Evolutionary conservation across 2,888 invertebrate genomes (phyloP).

Genomic region (Balanococcus diminutus): DNA sequence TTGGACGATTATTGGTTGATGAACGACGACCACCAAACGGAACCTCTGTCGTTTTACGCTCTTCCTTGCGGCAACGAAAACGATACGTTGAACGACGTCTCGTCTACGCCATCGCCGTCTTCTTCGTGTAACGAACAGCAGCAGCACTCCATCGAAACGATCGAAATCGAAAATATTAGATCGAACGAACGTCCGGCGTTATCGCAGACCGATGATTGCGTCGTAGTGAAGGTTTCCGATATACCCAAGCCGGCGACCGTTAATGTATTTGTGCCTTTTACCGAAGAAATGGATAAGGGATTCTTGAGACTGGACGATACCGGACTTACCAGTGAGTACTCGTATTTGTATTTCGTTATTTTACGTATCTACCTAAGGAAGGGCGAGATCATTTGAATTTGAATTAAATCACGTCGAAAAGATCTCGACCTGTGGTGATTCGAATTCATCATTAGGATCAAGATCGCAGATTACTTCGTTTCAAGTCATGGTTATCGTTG

Average conservation of each 20-base stretch:
- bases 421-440: too few species aligned
- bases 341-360: too few species aligned
- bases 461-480: too few species aligned
- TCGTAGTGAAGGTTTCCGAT: conserved; percentile 34
- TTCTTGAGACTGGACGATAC: conserved; percentile 85
- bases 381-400: too few species aligned
- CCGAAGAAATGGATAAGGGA: conserved; percentile 93
- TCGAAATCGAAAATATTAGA: conserved; percentile 13
- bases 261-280: conserved; percentile 79
- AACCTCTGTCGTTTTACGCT: conserved; percentile 53
- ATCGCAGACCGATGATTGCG: background rate
- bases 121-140: background rate
- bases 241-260: conserved; percentile 74
- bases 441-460: too few species aligned
- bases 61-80: background rate
- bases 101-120: background rate
- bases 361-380: too few species aligned
- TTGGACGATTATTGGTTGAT: conserved; percentile 59
- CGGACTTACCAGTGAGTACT: conserved; percentile 81
- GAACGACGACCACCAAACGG: conserved; percentile 56
- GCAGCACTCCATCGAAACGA: too few species aligned
- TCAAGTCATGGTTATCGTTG: too few species aligned
- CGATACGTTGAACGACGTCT: background rate
- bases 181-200: background rate
- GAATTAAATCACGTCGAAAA: too few species aligned